Evolutionary conservation across 2,797 vertebrate genomes (phyloP).

Genomic region (Arrhamphus sclerolepis): DNA sequence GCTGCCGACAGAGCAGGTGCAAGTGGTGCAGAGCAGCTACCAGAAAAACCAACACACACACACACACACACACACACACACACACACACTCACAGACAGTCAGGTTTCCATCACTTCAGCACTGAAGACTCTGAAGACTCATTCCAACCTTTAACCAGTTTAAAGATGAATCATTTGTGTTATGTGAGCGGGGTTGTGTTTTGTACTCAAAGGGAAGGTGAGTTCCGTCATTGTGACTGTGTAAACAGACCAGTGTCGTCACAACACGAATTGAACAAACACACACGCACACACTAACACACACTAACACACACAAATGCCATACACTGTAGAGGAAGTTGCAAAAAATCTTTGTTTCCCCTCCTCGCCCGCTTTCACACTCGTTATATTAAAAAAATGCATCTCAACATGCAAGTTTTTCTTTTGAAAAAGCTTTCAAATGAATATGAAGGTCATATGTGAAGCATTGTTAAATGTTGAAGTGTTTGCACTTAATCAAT

Average conservation of each 20-base stretch:
- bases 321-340: conserved; percentile 53
- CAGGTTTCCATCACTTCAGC: not conserved
- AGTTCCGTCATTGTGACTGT: too few relatives aligned
- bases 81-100: conserved; percentile 1
- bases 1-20: conserved; percentile 75
- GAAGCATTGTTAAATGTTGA: not conserved
- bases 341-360: conserved; percentile 57
- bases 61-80: not conserved
- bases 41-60: conserved; percentile 19
- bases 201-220: not conserved
- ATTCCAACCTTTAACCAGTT: not conserved
- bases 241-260: too few relatives aligned
- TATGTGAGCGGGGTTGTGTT: not conserved
- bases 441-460: not conserved
- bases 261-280: too few relatives aligned
- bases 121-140: not conserved
- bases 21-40: conserved; percentile 57
- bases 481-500: not conserved
- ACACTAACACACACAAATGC: too few relatives aligned
- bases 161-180: not conserved
- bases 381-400: conserved; percentile 7
- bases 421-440: not conserved
- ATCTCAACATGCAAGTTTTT: not conserved
- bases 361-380: conserved; percentile 22
- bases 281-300: too few relatives aligned